These are phyloP conservation scores for Apamea crenata DNA, from an alignment of 2,888 invertebrate species.

Conservation along the genomic window DNA sequence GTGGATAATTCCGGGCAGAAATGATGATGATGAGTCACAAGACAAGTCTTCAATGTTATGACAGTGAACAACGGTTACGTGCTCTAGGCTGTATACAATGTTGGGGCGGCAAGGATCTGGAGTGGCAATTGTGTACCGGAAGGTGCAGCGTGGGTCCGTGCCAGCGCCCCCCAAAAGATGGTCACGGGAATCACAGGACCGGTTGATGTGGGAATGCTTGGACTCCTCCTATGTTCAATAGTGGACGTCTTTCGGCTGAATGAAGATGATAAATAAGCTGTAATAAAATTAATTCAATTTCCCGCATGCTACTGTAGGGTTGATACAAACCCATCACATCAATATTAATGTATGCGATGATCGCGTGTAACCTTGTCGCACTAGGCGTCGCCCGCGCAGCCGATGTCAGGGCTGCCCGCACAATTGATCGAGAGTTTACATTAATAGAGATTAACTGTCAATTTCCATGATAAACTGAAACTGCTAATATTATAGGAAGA, in stretches of 20 bases:
- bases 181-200: background rate
- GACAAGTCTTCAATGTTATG: background rate
- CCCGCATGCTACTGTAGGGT: constrained; percentile 19
- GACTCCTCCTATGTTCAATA: background rate
- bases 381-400: constrained; percentile 40
- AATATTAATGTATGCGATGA: constrained; percentile 41
- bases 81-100: background rate
- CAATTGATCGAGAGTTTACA: constrained; percentile 15
- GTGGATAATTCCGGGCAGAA: background rate
- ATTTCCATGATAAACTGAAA: constrained; percentile 13
- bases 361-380: constrained; percentile 55
- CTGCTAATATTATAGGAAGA: constrained; percentile 14
- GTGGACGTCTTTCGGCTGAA: background rate
- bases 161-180: background rate
- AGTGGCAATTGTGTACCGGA: background rate
- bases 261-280: background rate
- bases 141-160: background rate
- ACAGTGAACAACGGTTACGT: background rate
- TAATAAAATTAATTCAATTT: background rate
- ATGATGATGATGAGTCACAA: background rate
- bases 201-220: background rate
- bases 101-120: background rate
- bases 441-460: constrained; percentile 12
- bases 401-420: constrained; percentile 48
- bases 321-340: constrained; percentile 28